phyloP scores from a whole-genome alignment of 2,113 vertebrate species.

The Phaethornis superciliosus region DNA sequence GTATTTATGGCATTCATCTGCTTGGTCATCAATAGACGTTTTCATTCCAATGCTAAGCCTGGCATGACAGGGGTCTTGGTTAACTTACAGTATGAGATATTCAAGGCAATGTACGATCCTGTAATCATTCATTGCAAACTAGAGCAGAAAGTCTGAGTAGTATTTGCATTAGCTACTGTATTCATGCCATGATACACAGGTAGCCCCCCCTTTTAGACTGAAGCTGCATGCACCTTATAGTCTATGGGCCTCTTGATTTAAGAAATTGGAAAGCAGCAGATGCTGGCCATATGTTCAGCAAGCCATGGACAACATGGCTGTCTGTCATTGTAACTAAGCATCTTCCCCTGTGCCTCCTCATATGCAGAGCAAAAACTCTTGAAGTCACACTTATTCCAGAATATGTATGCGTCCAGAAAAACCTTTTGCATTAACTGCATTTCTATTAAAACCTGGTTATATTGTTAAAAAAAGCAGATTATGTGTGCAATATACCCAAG shows the following conservation, averaged over 20 bases:
- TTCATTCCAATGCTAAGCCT: not conserved
- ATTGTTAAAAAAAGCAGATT: not conserved
- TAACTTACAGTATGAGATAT: not conserved
- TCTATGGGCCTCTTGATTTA: not conserved
- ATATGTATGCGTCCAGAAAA: not conserved
- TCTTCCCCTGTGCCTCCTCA: not conserved
- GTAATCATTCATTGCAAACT: not conserved
- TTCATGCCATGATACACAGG: not conserved
- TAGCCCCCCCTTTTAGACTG: not conserved
- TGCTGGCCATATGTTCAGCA: not conserved
- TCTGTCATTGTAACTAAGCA: not conserved
- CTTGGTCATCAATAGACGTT: not conserved
- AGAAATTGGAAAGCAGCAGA: slow-evolving; percentile 6
- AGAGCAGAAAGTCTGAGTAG: not conserved
- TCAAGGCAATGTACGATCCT: not conserved
- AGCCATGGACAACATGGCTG: not conserved
- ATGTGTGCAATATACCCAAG: not conserved
- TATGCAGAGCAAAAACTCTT: not conserved
- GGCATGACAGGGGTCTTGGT: not conserved
- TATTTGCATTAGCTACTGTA: not conserved
- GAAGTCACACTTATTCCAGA: not conserved
- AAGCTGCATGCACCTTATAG: not conserved
- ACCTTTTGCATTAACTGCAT: not conserved
- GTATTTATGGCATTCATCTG: not conserved
- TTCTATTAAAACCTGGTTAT: not conserved